Evolutionary conservation across 2,888 invertebrate species (phyloP), one percentile per base, ranked within the genome.

Genomic region (Drepanosiphum platanoidis): DNA sequence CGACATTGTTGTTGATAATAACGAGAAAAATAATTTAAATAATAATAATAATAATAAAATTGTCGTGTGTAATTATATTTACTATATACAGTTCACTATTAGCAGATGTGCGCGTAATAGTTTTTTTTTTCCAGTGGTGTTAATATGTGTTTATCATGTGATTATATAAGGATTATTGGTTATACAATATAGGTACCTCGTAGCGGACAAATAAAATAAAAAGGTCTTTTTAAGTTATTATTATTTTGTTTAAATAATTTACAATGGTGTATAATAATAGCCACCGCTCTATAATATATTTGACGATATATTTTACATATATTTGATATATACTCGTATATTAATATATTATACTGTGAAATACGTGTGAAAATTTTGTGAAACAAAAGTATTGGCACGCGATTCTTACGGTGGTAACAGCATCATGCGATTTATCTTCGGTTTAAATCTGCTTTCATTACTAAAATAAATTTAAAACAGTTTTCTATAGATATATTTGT

Each of bases 301-400:
- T 27, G 1, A 22, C 27, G n/a, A 8, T 7, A 61, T 58, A 22
- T 39, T 7, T 9, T n/a, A n/a, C n/a, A n/a, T n/a, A n/a, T 30
- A 27, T n/a, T n/a, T n/a, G n/a, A n/a, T 52, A 32, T 32, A 72
- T 46, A 22, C 39, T 30, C 18, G 30, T 42, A 52, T 58, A 58
- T 77, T 64, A 61, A 36, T 61, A 78, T 79, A 79, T 79, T 79
- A 66, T 79, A 46, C 71, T 81, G 72, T 71, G 81, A 82, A 82
- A 72, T 72, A 82, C 81, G 81, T 61, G 81, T 82, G 81, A 82
- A 82, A 72, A 82, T 82, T 58, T 82, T 82, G 58, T 39, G 61
- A 72, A 72, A 82, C 61, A 82, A 61, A 72, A 72, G 71, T 82
- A 82, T 82, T 82, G 81, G 71, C 81, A 82, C 81, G 81, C 81